Percentiles rank a stretch among this genome's conserved stretches.
Evolutionary conservation across 1,140 invertebrate genomes (phyloP).

Genomic region (Heliconius congener): DNA sequence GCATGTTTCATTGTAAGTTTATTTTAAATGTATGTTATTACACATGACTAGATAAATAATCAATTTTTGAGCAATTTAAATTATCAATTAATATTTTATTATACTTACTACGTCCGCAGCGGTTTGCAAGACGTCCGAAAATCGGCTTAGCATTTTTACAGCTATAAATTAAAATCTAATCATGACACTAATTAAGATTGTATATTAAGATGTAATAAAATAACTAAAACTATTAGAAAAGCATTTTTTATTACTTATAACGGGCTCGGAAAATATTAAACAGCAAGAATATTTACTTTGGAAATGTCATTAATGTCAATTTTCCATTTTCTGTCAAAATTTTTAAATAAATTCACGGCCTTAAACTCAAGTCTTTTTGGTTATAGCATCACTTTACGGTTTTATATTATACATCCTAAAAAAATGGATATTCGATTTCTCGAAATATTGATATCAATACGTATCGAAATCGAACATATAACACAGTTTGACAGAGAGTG

Average conservation of each 20-base stretch:
- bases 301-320: constrained; percentile 27
- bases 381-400: neutral
- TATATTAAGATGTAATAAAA: neutral
- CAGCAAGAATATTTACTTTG: constrained; percentile 27
- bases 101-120: constrained; percentile 79
- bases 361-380: neutral
- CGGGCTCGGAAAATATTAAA: constrained; percentile 18
- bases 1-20: neutral
- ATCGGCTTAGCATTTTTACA: constrained; percentile 75
- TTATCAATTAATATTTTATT: constrained; percentile 38
- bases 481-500: too few species aligned
- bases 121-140: constrained; percentile 77
- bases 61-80: neutral
- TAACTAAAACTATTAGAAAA: constrained; percentile 7
- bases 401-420: neutral
- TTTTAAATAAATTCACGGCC: neutral
- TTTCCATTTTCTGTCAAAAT: constrained; percentile 22
- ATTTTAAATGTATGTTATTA: neutral
- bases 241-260: constrained; percentile 21
- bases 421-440: neutral
- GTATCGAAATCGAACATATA: too few species aligned
- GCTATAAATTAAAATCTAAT: constrained; percentile 11
- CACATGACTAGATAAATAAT: neutral
- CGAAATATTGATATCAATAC: too few species aligned
- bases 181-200: constrained; percentile 24